Conservation (phyloP, 2,797 vertebrate genomes). For the Karalla daura region DNA sequence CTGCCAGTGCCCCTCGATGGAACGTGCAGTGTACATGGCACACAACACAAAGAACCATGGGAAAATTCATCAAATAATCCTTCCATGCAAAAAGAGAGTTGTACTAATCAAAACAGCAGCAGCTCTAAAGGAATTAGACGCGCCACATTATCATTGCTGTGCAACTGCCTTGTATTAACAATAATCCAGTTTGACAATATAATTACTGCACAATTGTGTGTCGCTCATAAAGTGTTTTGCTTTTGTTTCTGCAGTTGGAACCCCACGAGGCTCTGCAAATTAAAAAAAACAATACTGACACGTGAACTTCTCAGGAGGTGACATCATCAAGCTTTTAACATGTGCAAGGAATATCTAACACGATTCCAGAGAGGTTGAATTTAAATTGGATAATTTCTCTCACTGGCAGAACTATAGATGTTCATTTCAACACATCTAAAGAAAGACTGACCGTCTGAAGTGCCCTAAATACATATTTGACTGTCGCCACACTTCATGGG, state of each 20-base stretch:
- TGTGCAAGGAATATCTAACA: slow-evolving; percentile 7
- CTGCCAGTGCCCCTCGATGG: neutral
- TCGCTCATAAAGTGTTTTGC: slow-evolving; percentile 46
- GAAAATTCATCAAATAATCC: slow-evolving; percentile 36
- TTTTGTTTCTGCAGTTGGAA: slow-evolving; percentile 58
- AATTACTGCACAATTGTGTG: slow-evolving; percentile 66
- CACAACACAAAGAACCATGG: slow-evolving; percentile 6
- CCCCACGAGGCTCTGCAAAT: slow-evolving; percentile 41
- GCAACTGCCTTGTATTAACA: slow-evolving; percentile 49
- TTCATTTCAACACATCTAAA: no score
- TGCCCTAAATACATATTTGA: neutral
- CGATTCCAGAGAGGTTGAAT: slow-evolving; percentile 28
- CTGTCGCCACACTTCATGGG: neutral
- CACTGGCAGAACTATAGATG: no score
- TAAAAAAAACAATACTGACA: slow-evolving; percentile 38
- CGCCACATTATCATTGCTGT: slow-evolving; percentile 44
- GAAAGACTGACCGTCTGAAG: no score
- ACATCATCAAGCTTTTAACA: slow-evolving; percentile 46
- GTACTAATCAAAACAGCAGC: slow-evolving; percentile 44
- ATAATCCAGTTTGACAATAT: slow-evolving; percentile 70
- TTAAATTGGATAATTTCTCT: slow-evolving; percentile 37
- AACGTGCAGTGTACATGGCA: slow-evolving; percentile 11
- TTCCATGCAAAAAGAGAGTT: slow-evolving; percentile 27
- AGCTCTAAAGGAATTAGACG: slow-evolving; percentile 61
- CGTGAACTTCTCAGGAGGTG: slow-evolving; percentile 28